Evolutionary conservation across 1,140 invertebrate genomes (phyloP), one percentile per base, ranked within the genome.

Genomic region (Drosophila kanapiae): DNA sequence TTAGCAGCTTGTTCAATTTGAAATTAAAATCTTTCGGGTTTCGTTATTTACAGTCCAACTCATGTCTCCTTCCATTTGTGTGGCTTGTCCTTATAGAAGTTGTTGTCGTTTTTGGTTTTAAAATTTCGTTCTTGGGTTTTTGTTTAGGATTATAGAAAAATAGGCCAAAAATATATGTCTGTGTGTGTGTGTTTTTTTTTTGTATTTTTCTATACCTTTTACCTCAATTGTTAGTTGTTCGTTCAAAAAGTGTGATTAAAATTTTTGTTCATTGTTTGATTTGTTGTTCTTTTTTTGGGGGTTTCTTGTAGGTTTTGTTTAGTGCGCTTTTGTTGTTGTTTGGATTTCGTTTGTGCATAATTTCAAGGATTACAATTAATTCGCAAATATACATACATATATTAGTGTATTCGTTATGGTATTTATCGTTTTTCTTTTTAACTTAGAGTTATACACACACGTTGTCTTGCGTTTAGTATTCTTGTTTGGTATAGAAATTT

Each of bases 101-200:
- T 60, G 51, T 40, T 65, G 56, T 65, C 13, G 38, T 63, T 64
- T 62, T 33, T 37, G 35, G 35, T 74, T 86, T 87, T 83, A 87
- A 87, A 87, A 87, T 80, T 82, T 80, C 57, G 47, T 59, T 64
- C 49, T 64, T 48, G 54, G 23, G 3, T 65, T 70, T 68, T 65
- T 56, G 57, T 68, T 68, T 69, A 54, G 35, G 78, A 63, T 82
- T 82, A 82, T 90, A 90, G 85, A 90, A 90, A 90, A 90, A 90
- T 90, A 90, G 85, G 85, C 85, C 85, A 90, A 90, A 90, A 90
- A 90, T 90, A 90, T 84, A 85, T 85, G 74, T 78, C 74, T 84
- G 65, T 84, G 76, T 85, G 62, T 83, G 64, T 83, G 54, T 86
- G 65, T 85, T 48, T 84, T 85, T 48, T 84, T 18, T 61, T 56